Evolutionary conservation across 2,888 invertebrate genomes (phyloP), one percentile per base, ranked within the genome.

Genomic region (Rhagophthalmus giganteus): DNA sequence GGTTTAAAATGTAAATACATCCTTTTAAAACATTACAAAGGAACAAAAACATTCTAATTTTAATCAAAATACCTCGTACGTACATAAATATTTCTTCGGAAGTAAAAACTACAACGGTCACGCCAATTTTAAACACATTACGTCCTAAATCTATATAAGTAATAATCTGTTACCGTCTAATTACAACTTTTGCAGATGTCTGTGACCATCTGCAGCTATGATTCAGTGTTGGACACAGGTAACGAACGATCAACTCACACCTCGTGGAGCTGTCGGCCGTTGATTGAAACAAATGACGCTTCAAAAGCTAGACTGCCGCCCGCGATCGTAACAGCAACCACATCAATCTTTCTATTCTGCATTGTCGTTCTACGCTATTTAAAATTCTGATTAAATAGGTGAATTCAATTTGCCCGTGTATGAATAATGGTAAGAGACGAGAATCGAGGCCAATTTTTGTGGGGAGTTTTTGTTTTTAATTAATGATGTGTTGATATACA

Each of bases 201-300:
- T 34, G 16, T 14, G 33, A 47, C 31, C 53, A 53, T 53, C 47
- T 53, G 53, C 47, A 41, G 10, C 27, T 37, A 39, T 52, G 46
- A 53, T 47, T 53, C 33, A 39, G 28, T 52, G 33, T 25, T 28
- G 39, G 28, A 3, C 25, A 38, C 41, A 53, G 53, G 47, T 47
- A 47, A 47, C 41, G 38, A 38, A 27, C 31, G 31, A 49, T 49
- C 44, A 37, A 32, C 34, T 46, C 49, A 37, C 45, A 48, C 48
- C 48, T 45, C 40, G 33, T 41, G 46, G 51, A 53, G 51, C 58
- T 57, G 61, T 59, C 59, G 55, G 47, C 42, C 37, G 52, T 32
- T 58, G 59, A 61, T 61, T 59, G 58, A 59, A 56, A 59, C 54
- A 58, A 61, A 61, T 61, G 58, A 61, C 58, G 41, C 47, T 45